Conservation (phyloP, 1,140 invertebrate genomes). For the Neuroterus valhalla region DNA sequence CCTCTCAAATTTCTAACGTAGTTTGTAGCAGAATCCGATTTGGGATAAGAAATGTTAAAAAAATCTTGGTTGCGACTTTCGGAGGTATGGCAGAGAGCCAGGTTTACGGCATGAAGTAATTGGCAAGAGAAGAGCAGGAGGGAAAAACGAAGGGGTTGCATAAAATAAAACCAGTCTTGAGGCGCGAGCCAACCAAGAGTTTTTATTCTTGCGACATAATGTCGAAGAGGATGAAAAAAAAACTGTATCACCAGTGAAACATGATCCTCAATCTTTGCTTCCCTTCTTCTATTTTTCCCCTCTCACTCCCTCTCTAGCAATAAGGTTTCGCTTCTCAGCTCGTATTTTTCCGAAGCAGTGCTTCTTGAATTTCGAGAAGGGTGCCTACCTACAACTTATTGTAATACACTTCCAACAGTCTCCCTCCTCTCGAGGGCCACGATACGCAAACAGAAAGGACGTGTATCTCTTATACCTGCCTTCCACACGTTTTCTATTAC, state of each 20-base stretch:
- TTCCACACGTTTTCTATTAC: conserved; percentile 30
- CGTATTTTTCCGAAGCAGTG: conserved; percentile 35
- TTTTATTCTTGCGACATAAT: conserved; percentile 19
- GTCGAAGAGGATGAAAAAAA: conserved; percentile 2
- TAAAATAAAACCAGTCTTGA: background rate
- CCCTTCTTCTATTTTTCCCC: background rate
- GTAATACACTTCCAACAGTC: conserved; percentile 41
- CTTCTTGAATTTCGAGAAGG: conserved; percentile 60
- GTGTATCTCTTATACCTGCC: conserved; percentile 30
- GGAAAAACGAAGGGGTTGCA: background rate
- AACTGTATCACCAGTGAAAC: conserved; percentile 8
- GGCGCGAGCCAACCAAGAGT: conserved; percentile 6
- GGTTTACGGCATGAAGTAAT: conserved; percentile 4
- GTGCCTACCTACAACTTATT: conserved; percentile 57
- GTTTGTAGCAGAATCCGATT: no score
- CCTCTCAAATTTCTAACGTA: no score
- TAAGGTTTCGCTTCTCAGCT: conserved; percentile 14
- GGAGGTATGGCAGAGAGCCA: background rate
- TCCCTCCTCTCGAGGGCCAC: conserved; percentile 34
- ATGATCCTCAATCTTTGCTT: conserved; percentile 19
- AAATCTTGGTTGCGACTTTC: background rate
- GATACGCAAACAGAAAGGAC: conserved; percentile 39
- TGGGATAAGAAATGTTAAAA: background rate
- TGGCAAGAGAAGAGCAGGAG: background rate
- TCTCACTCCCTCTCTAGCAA: background rate